Percentiles rank a stretch among this genome's conserved stretches.
These are phyloP conservation scores for Malurus melanocephalus DNA, from an alignment of 2,113 vertebrate genomes.

Conservation along the genomic window DNA sequence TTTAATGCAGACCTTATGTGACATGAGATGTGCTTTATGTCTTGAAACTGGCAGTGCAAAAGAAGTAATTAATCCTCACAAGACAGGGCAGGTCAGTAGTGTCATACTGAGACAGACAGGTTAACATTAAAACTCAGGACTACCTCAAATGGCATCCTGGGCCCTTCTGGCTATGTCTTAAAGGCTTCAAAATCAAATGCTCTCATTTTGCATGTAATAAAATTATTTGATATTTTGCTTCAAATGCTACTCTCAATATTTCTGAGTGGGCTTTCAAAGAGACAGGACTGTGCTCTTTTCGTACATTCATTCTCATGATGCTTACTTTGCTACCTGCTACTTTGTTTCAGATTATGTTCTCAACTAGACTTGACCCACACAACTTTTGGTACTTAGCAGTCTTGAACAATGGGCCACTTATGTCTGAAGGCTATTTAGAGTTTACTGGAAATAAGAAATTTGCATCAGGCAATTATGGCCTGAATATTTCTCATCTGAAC, in stretches of 20 bases:
- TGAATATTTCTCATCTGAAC: background rate
- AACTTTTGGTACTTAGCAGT: background rate
- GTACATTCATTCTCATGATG: background rate
- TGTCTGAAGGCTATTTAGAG: background rate
- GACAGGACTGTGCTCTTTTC: background rate
- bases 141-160: background rate
- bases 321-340: background rate
- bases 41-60: background rate
- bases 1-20: background rate
- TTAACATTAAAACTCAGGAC: constrained; percentile 1
- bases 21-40: background rate
- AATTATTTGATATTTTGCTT: background rate
- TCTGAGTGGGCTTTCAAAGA: background rate
- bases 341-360: background rate
- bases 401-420: background rate
- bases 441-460: background rate
- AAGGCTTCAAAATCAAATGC: constrained; percentile 1
- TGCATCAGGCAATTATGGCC: background rate
- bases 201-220: background rate
- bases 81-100: background rate
- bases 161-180: background rate
- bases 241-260: background rate
- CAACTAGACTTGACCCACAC: background rate
- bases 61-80: constrained; percentile 8
- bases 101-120: background rate